A percentile compares a stretch with the other conserved stretches of the same genome.
phyloP scores from a whole-genome alignment of 2,113 vertebrate genomes.

The Pipra filicauda region DNA sequence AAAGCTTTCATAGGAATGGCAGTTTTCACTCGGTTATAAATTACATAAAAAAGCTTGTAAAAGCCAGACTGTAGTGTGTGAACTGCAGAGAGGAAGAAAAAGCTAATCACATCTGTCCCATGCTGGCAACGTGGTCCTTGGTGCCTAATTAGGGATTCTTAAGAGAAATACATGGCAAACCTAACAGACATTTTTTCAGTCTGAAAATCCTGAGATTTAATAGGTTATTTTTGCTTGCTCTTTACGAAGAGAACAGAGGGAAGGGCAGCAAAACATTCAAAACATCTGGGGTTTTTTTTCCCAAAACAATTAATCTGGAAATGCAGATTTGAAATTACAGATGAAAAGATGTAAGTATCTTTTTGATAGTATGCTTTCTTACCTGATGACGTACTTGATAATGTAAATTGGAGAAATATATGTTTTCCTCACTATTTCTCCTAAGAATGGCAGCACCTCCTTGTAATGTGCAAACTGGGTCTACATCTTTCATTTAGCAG shows the following conservation, averaged over 20 bases:
- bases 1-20: background rate
- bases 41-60: background rate
- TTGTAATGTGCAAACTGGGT: background rate
- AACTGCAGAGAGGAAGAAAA: background rate
- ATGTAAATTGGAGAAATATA: background rate
- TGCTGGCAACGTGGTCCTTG: background rate
- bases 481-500: background rate
- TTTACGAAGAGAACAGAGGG: background rate
- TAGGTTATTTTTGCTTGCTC: background rate
- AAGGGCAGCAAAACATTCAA: background rate
- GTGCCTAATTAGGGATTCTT: background rate
- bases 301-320: background rate
- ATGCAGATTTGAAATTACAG: background rate
- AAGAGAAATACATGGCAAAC: background rate
- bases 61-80: background rate
- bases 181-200: background rate
- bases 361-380: background rate
- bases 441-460: background rate
- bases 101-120: background rate
- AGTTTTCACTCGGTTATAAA: background rate
- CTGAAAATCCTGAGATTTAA: background rate
- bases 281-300: background rate
- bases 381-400: background rate
- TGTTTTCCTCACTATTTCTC: background rate
- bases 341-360: background rate